Evolutionary conservation across 2,888 invertebrate genomes (phyloP), one percentile per base, ranked within the genome.

Genomic region (Nomada hirtipes): DNA sequence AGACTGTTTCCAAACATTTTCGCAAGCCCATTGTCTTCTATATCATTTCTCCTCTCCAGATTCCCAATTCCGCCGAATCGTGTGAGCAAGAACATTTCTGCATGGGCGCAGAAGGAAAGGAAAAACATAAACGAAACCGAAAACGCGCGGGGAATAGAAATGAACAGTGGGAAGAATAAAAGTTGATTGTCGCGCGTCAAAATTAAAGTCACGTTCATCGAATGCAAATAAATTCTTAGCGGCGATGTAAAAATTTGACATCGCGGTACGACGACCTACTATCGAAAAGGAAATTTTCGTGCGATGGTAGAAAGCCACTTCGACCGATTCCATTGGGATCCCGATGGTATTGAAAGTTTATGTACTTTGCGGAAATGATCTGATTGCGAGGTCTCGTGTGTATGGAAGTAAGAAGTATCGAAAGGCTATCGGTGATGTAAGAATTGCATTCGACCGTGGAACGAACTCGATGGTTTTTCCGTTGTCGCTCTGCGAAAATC

Each of bases 261-360:
- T n/a, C 42, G 68, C 59, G 67, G 63, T 65, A 60, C 79, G 60
- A 23, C 74, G 84, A 83, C 85, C 86, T 70, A 85, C 86, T 85
- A 52, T 74, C 70, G 75, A 75, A 80, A 36, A 79, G 76, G 76
- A 81, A 77, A 75, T 79, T 86, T 85, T 81, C 81, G 61, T 76
- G 59, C 29, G 50, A 20, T 65, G 71, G 70, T 86, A 83, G 86
- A 86, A 86, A 86, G 86, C 73, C 59, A 64, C 29, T 70, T 76
- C 78, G 29, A 57, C 53, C 52, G 74, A 75, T 82, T 79, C 84
- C 76, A 50, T 77, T 61, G 18, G 44, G 50, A 65, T 64, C 50
- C 76, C 59, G 55, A 70, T 47, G 55, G 60, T 59, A 53, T 67
- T 26, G 74, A 71, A 64, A 68, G 60, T 71, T 13, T 29, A 10